Conservation (phyloP, 2,797 vertebrate genomes). For the Sylvilagus floridanus region DNA sequence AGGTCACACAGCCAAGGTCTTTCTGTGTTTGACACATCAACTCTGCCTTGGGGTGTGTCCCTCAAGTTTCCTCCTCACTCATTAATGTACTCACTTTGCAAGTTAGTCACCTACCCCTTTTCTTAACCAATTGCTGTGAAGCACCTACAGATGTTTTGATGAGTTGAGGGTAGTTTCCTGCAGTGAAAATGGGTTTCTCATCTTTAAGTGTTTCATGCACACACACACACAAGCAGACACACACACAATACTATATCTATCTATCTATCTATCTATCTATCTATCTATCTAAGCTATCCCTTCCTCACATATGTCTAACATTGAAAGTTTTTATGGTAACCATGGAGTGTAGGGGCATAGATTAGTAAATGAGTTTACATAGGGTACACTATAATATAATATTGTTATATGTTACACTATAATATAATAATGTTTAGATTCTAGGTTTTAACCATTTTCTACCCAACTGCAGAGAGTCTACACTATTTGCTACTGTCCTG, state of each 20-base stretch:
- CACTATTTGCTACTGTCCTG: not conserved
- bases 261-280: too few species aligned
- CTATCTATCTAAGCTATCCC: too few species aligned
- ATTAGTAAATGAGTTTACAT: rapidly evolving
- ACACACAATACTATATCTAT: too few species aligned
- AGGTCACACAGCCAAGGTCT: rapidly evolving
- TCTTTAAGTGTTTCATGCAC: too few species aligned
- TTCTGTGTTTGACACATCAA: rapidly evolving
- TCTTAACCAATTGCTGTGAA: not conserved
- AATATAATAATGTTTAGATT: not conserved
- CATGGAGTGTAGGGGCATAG: rapidly evolving
- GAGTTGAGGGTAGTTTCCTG: not conserved
- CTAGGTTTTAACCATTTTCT: not conserved
- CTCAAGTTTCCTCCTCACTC: too few species aligned
- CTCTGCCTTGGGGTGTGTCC: not conserved
- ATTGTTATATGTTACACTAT: too few species aligned
- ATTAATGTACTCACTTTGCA: not conserved
- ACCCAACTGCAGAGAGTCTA: rapidly evolving
- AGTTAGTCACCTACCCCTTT: too few species aligned
- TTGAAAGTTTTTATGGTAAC: not conserved
- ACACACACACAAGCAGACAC: too few species aligned
- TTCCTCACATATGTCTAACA: not conserved
- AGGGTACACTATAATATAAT: rapidly evolving
- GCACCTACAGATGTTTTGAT: not conserved
- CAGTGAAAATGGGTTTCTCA: not conserved